Evolutionary conservation across 1,140 invertebrate species (phyloP), one percentile per base, ranked within the genome.

Genomic region (Drosophila simulans): DNA sequence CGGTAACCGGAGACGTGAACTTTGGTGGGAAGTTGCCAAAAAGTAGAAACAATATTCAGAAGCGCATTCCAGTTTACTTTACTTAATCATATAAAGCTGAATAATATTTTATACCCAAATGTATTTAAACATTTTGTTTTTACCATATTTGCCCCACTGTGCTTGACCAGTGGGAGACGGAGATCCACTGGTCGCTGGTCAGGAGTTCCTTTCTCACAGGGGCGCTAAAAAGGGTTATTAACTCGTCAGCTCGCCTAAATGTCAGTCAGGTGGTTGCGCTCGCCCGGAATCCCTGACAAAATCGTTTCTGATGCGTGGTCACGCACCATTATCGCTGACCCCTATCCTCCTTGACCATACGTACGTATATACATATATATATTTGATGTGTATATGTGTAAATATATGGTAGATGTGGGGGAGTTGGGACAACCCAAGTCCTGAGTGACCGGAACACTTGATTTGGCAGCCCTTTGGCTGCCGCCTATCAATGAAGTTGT

Each of bases 161-260:
- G 13, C 31, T 25, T 42, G 22, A 5, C 15, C 40, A 11, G 27
- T 7, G 8, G 40, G 10, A 7, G 34, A 13, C 10, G 56, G 40
- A 11, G 11, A 13, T 22, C 27, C 51, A 34, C 5, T 45, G 55
- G 31, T 7, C 49, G 20, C 4, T 39, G 66, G 64, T 70, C 65
- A 31, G 60, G 35, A 43, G 46, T 20, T 52, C 20, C 46, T 43
- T 43, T 66, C 63, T 40, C 63, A 45, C 34, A 54, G 43, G 57
- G 68, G 57, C 90, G 90, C 83, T 91, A 91, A 91, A 89, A 91
- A 91, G 90, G 90, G 90, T 91, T 91, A 91, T 91, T 91, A 91
- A 91, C 90, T 91, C 81, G 90, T 91, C 90, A 91, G 85, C 72
- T 84, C 52, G 77, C 39, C 78, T 84, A 84, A 84, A 84, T 84